A percentile compares a stretch with the other conserved stretches of the same genome.
These are phyloP conservation scores for Podotricha telesiphe DNA, from an alignment of 2,888 invertebrate species.

Conservation along the genomic window DNA sequence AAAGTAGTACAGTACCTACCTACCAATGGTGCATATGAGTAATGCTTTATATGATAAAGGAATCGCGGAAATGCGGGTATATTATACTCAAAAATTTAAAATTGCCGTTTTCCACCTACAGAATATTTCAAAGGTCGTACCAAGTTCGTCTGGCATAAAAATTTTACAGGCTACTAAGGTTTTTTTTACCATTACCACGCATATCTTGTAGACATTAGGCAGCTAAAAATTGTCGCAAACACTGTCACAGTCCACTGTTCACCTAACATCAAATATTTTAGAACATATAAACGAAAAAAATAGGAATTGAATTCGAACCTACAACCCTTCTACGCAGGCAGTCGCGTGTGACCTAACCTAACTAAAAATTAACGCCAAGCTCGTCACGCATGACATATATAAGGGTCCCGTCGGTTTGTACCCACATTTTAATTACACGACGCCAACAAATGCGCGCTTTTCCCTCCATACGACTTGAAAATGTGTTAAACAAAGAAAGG, in stretches of 20 bases:
- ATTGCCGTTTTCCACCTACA: not conserved
- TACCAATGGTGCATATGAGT: not conserved
- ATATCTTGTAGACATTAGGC: not conserved
- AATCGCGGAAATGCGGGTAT: constrained; percentile 10
- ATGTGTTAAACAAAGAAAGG: constrained; percentile 4
- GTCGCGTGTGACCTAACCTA: not conserved
- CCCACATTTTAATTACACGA: not conserved
- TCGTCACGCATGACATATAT: constrained; percentile 6
- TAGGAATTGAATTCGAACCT: too few relatives aligned
- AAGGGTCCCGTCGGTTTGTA: not conserved
- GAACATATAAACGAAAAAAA: too few relatives aligned
- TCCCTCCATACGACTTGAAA: not conserved
- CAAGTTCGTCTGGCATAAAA: not conserved
- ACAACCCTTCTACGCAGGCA: too few relatives aligned
- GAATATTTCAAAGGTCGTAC: not conserved
- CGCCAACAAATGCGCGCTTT: not conserved
- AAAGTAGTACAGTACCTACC: too few relatives aligned
- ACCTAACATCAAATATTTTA: too few relatives aligned
- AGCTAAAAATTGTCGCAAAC: not conserved
- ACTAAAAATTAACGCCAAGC: not conserved
- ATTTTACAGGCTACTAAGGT: not conserved
- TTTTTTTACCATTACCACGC: not conserved
- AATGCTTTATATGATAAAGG: not conserved
- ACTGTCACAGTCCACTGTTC: too few relatives aligned
- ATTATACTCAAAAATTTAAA: not conserved